Evolutionary conservation across 2,113 vertebrate species (phyloP).

Genomic region (Maylandia zebra): DNA sequence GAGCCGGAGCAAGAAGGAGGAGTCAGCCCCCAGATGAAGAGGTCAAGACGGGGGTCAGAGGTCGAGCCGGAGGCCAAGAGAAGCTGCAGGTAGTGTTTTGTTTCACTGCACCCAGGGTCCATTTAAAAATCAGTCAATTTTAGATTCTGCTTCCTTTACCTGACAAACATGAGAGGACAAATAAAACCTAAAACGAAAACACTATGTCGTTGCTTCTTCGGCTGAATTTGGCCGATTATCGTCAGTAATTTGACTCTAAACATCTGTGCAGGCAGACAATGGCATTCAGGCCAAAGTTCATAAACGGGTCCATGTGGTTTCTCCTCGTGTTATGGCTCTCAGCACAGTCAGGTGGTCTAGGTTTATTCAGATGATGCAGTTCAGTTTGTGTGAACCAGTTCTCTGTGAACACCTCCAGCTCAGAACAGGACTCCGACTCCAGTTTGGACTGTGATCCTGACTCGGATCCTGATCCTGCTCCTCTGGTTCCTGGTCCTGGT

Average conservation of each 20-base stretch:
- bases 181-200: background rate
- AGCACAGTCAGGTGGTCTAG: background rate
- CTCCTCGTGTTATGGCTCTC: background rate
- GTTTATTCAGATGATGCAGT: background rate
- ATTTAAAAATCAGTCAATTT: background rate
- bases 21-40: background rate
- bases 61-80: background rate
- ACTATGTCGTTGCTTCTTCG: background rate
- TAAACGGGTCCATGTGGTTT: background rate
- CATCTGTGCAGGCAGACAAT: background rate
- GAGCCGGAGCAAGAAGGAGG: background rate
- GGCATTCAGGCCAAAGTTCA: background rate
- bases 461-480: background rate
- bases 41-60: background rate
- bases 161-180: background rate
- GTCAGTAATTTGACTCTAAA: background rate
- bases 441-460: background rate
- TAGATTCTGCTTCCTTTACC: background rate
- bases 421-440: background rate
- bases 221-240: background rate
- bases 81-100: conserved; percentile 5
- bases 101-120: background rate
- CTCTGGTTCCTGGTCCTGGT: conserved; percentile 22
- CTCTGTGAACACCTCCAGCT: background rate
- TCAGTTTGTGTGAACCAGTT: background rate